phyloP scores from a whole-genome alignment of 2,797 vertebrate genomes.

The Acestrorhynchus altus region DNA sequence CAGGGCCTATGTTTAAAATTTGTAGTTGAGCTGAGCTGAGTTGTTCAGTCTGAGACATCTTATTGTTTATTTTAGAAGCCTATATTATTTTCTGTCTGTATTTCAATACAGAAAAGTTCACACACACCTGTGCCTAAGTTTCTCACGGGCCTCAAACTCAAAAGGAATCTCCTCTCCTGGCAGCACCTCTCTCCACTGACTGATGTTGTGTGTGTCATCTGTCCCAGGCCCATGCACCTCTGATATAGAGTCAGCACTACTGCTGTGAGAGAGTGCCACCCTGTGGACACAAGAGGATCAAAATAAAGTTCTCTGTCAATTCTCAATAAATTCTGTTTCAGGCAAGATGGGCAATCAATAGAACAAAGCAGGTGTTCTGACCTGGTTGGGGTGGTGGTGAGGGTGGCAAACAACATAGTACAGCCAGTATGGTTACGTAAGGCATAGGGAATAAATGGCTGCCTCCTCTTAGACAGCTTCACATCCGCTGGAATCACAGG shows the following conservation, averaged over 20 bases:
- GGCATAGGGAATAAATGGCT: slow-evolving; percentile 93
- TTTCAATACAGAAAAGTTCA: not conserved
- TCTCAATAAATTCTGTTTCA: not conserved
- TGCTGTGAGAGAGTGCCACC: slow-evolving; percentile 95
- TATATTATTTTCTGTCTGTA: not conserved
- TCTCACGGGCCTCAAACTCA: slow-evolving; percentile 95
- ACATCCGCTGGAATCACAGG: slow-evolving; percentile 76
- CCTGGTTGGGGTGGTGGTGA: slow-evolving; percentile 97
- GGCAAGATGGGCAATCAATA: not conserved
- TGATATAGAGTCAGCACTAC: slow-evolving; percentile 89
- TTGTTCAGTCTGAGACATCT: no score
- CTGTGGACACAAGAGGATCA: slow-evolving; percentile 70
- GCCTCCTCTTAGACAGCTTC: slow-evolving; percentile 91
- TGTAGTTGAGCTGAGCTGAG: no score
- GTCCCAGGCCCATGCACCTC: slow-evolving; percentile 82
- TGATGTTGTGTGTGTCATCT: slow-evolving; percentile 90
- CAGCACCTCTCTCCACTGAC: slow-evolving; percentile 93
- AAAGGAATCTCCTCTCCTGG: slow-evolving; percentile 95
- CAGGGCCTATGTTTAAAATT: no score
- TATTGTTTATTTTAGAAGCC: not conserved
- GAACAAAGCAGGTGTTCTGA: slow-evolving; percentile 62
- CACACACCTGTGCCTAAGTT: slow-evolving; percentile 81
- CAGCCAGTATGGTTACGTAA: slow-evolving; percentile 96
- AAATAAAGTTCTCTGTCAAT: not conserved
- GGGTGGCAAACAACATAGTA: slow-evolving; percentile 94